These are phyloP conservation scores for Brachypalpus laphriformis DNA, from an alignment of 2,888 invertebrate genomes.

Conservation along the genomic window DNA sequence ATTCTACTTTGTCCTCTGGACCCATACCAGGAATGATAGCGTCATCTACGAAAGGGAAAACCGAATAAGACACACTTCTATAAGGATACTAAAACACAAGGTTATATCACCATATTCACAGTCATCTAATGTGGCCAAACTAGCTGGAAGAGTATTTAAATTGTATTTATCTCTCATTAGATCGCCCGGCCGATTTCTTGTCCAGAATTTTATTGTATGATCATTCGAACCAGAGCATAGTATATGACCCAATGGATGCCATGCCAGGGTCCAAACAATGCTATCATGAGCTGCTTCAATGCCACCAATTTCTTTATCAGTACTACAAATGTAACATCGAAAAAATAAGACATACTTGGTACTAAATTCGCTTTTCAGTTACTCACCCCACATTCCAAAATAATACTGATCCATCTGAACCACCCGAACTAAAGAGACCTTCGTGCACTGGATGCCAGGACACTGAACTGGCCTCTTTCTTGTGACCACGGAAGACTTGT, in stretches of 20 bases:
- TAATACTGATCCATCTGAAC: slow-evolving; percentile 98
- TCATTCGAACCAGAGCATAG: slow-evolving; percentile 99
- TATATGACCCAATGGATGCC: slow-evolving; percentile 99
- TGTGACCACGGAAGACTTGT: slow-evolving; percentile 99
- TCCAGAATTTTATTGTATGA: slow-evolving; percentile 99
- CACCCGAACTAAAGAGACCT: slow-evolving; percentile 97
- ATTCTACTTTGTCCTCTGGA: slow-evolving; percentile 96
- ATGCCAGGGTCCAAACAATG: slow-evolving; percentile 99
- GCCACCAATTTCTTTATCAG: slow-evolving; percentile 98
- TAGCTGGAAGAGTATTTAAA: slow-evolving; percentile 94
- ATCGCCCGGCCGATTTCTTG: slow-evolving; percentile 98
- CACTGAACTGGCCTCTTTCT: slow-evolving; percentile 98
- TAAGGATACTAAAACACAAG: neutral
- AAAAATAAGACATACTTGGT: too few species aligned
- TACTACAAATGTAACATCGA: too few species aligned
- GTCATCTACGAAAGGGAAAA: slow-evolving; percentile 84
- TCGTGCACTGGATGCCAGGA: slow-evolving; percentile 99
- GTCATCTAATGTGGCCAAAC: slow-evolving; percentile 88
- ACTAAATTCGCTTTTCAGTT: neutral
- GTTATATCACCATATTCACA: slow-evolving; percentile 85
- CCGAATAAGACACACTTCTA: neutral
- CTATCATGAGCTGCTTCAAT: slow-evolving; percentile 99
- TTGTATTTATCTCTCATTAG: slow-evolving; percentile 99
- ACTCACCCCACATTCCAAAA: slow-evolving; percentile 98
- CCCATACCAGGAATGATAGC: slow-evolving; percentile 98